Conservation (phyloP, 2,113 vertebrate species). For the Hoplias malabaricus region DNA sequence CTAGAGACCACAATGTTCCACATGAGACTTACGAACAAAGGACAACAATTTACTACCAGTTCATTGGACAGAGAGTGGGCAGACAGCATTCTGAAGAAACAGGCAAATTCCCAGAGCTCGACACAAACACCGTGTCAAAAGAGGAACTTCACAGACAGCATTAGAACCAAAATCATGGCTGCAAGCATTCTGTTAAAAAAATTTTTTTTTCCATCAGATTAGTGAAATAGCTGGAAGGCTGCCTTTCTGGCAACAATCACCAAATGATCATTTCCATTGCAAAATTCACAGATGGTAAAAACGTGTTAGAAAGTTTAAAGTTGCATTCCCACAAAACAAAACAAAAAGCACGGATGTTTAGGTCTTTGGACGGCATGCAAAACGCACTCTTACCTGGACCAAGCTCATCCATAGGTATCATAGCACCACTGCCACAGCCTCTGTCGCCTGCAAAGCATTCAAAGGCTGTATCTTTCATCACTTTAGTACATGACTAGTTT, state of each 20-base stretch:
- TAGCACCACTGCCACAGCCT: constrained; percentile 82
- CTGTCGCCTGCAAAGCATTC: constrained; percentile 82
- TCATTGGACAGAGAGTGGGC: background rate
- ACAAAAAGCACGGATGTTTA: background rate
- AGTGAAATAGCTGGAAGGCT: background rate
- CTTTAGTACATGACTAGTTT: constrained; percentile 44
- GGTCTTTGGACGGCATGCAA: constrained; percentile 50
- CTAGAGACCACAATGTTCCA: background rate
- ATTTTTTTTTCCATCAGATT: background rate
- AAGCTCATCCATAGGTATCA: constrained; percentile 89
- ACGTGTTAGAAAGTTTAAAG: constrained; percentile 4
- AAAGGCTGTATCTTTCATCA: constrained; percentile 45
- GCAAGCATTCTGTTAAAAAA: background rate
- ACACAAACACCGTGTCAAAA: constrained; percentile 64
- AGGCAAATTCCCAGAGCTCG: background rate
- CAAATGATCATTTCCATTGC: background rate
- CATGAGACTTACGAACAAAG: background rate
- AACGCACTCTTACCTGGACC: constrained; percentile 82
- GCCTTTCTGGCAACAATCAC: background rate
- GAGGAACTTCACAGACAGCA: constrained; percentile 62
- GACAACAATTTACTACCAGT: background rate
- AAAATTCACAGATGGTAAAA: background rate
- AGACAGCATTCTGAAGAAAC: background rate
- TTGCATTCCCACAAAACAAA: constrained; percentile 20
- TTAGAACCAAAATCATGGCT: constrained; percentile 36